These are phyloP conservation scores for Eumacrocentrus americanus DNA, from an alignment of 2,888 invertebrate species.

Conservation along the genomic window DNA sequence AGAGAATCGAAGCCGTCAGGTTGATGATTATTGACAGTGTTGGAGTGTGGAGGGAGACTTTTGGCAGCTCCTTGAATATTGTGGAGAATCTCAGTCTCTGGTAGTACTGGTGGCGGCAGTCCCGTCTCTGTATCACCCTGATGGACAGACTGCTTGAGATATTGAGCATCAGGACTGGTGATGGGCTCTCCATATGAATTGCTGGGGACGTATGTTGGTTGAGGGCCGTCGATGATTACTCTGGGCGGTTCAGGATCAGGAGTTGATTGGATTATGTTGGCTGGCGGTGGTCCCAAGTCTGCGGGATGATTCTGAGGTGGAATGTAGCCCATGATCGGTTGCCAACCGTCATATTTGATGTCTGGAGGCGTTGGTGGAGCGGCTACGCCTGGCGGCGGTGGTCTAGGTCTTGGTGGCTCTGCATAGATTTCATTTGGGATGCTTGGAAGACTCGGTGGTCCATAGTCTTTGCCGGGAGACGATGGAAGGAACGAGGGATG, in stretches of 20 bases:
- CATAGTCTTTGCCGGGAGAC: constrained; percentile 47
- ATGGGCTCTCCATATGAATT: constrained; percentile 66
- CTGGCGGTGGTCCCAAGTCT: constrained; percentile 19
- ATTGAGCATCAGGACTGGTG: constrained; percentile 53
- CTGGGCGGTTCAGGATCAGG: neutral
- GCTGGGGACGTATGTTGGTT: constrained; percentile 49
- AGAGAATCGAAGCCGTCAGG: constrained; percentile 18
- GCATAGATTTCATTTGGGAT: constrained; percentile 55
- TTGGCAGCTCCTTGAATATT: constrained; percentile 46
- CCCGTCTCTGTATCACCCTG: constrained; percentile 47
- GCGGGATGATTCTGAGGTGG: constrained; percentile 42
- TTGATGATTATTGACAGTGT: constrained; percentile 31
- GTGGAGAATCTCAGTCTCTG: constrained; percentile 54
- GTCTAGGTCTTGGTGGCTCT: constrained; percentile 67
- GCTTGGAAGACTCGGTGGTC: constrained; percentile 38
- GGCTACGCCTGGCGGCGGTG: constrained; percentile 73
- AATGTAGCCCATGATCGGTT: constrained; percentile 77
- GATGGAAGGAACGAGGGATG: constrained; percentile 30
- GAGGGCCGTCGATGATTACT: constrained; percentile 17
- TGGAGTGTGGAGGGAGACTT: constrained; percentile 31
- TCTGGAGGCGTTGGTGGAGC: constrained; percentile 78
- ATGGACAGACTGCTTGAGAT: constrained; percentile 50
- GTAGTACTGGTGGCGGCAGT: constrained; percentile 54
- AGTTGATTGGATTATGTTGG: neutral
- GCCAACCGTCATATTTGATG: constrained; percentile 85